Evolutionary conservation across 2,888 invertebrate species (phyloP).

Genomic region (Ptycholaimellus sp.): DNA sequence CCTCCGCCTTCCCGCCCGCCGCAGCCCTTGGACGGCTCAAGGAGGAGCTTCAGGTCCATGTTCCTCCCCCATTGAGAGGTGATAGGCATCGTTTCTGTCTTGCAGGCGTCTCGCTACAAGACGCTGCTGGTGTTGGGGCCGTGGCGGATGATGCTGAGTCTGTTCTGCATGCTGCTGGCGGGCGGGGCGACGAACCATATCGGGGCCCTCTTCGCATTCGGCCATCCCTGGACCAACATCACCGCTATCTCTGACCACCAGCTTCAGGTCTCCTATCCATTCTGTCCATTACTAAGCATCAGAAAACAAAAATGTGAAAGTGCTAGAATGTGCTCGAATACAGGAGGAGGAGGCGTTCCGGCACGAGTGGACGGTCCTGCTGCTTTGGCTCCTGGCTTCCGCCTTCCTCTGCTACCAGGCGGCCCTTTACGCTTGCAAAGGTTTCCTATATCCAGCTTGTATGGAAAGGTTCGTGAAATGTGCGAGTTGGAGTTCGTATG

Average conservation of each 20-base stretch:
- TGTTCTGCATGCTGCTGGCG: conserved; percentile 5
- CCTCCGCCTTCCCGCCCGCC: conserved; percentile 8
- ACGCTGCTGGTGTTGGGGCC: neutral
- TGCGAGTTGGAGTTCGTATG: conserved; percentile 82
- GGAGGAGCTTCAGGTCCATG: conserved; percentile 7
- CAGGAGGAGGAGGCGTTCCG: too few species aligned
- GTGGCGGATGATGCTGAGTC: conserved; percentile 2
- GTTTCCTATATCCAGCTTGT: too few species aligned
- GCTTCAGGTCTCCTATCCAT: neutral
- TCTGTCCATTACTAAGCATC: neutral
- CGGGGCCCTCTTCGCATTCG: conserved; percentile 1
- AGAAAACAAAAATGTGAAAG: too few species aligned
- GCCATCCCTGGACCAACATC: neutral
- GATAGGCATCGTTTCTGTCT: neutral
- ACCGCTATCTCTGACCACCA: neutral
- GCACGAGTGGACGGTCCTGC: neutral
- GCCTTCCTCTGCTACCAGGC: conserved; percentile 25
- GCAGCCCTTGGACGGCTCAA: conserved; percentile 15
- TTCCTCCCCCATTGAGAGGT: neutral
- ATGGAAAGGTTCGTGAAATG: too few species aligned
- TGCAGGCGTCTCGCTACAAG: neutral
- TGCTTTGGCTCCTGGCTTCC: conserved; percentile 3
- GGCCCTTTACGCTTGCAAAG: conserved; percentile 28
- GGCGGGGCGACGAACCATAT: conserved; percentile 1
- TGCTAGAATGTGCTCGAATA: too few species aligned